These are phyloP conservation scores for Trisateles emortualis DNA, from an alignment of 2,888 invertebrate genomes.

Conservation along the genomic window DNA sequence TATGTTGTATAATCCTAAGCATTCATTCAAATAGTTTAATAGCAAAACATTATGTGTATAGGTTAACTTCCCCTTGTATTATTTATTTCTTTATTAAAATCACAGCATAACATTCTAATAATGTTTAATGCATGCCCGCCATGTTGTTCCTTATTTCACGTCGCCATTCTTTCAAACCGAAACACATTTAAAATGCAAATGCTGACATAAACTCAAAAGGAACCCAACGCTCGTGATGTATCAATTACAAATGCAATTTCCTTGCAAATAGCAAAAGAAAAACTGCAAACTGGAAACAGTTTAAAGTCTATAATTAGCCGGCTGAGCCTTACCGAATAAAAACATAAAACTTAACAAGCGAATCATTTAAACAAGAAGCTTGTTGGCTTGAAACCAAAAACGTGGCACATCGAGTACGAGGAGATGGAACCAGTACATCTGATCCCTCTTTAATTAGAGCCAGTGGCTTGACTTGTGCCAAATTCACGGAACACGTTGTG, in stretches of 20 bases:
- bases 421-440: conserved; percentile 64
- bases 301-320: conserved; percentile 49
- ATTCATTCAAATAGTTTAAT: too few species aligned
- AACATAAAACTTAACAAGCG: conserved; percentile 71
- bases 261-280: conserved; percentile 19
- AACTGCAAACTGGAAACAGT: conserved; percentile 30
- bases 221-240: conserved; percentile 23
- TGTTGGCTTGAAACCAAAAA: conserved; percentile 79
- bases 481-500: conserved; percentile 54
- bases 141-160: conserved; percentile 19
- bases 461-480: conserved; percentile 61
- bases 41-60: too few species aligned
- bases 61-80: too few species aligned
- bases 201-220: conserved; percentile 9
- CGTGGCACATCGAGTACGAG: conserved; percentile 59
- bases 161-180: conserved; percentile 23
- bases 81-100: too few species aligned
- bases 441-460: conserved; percentile 79
- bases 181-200: conserved; percentile 35
- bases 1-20: too few species aligned
- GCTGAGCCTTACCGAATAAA: conserved; percentile 47
- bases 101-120: conserved; percentile 1
- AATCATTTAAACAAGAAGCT: conserved; percentile 73
- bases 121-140: conserved; percentile 19
- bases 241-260: conserved; percentile 38